Evolutionary conservation across 2,797 vertebrate genomes (phyloP).

Genomic region (Micrastur ruficollis): DNA sequence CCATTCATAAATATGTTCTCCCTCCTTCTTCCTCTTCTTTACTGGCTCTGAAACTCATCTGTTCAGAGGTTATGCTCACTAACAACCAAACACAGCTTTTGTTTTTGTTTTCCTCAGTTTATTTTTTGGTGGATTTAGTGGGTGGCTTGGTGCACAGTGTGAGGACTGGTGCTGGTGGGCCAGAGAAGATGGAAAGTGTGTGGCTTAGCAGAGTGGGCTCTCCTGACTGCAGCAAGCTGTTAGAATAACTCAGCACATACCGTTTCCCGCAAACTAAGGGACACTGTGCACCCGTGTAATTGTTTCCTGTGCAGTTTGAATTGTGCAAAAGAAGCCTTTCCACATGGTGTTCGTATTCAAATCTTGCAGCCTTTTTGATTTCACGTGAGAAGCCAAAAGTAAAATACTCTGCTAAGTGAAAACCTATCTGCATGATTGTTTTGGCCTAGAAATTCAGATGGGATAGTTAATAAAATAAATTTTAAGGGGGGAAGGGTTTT

Average conservation of each 20-base stretch:
- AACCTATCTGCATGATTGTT: background rate
- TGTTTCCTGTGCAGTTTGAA: background rate
- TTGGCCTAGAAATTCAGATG: background rate
- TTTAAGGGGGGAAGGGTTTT: background rate
- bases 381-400: background rate
- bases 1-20: background rate
- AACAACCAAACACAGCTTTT: background rate
- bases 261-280: background rate
- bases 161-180: background rate
- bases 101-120: background rate
- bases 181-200: background rate
- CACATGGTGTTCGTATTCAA: background rate
- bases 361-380: background rate
- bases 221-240: background rate
- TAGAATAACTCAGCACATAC: background rate
- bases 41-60: background rate
- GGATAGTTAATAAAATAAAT: background rate
- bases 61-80: background rate
- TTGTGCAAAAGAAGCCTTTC: background rate
- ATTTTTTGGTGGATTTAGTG: background rate
- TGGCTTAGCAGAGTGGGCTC: background rate
- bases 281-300: background rate
- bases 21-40: background rate
- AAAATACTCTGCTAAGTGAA: background rate
- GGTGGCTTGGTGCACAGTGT: accelerated